Evolutionary conservation across 2,888 invertebrate genomes (phyloP).

Genomic region (Acheta domesticus): DNA sequence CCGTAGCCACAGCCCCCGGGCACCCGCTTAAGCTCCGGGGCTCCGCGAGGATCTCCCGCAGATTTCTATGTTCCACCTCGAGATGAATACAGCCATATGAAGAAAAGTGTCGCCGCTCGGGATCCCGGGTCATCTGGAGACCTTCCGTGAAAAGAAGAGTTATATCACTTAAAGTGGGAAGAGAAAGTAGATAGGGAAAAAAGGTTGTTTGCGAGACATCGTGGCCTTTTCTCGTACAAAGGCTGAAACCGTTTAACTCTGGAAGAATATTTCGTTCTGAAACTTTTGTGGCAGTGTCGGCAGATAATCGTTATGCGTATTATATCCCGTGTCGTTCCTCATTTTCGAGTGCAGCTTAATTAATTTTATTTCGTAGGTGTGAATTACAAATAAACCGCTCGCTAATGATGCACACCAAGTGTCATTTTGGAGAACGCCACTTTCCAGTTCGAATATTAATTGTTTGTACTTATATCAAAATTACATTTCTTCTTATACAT

Average conservation of each 20-base stretch:
- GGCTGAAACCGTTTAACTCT: not conserved
- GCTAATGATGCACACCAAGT: too few species aligned
- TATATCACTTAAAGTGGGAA: conserved; percentile 18
- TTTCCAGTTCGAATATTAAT: too few species aligned
- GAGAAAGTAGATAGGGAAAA: not conserved
- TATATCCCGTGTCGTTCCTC: too few species aligned
- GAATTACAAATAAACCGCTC: too few species aligned
- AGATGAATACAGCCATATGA: conserved; percentile 30
- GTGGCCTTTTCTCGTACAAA: not conserved
- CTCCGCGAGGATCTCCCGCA: not conserved
- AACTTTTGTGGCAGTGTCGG: too few species aligned
- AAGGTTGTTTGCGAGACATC: not conserved
- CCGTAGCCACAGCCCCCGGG: not conserved
- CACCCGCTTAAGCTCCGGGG: not conserved
- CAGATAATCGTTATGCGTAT: too few species aligned
- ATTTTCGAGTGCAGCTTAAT: too few species aligned
- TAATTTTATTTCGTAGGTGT: too few species aligned
- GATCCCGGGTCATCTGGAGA: conserved; percentile 29
- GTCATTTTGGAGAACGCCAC: too few species aligned
- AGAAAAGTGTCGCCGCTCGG: conserved; percentile 26
- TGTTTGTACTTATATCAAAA: too few species aligned
- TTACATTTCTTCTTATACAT: too few species aligned
- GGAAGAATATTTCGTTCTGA: too few species aligned
- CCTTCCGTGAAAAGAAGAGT: conserved; percentile 23
- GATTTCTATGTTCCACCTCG: conserved; percentile 19